phyloP scores from a whole-genome alignment of 2,797 vertebrate genomes.

The Meriones psammophilus region DNA sequence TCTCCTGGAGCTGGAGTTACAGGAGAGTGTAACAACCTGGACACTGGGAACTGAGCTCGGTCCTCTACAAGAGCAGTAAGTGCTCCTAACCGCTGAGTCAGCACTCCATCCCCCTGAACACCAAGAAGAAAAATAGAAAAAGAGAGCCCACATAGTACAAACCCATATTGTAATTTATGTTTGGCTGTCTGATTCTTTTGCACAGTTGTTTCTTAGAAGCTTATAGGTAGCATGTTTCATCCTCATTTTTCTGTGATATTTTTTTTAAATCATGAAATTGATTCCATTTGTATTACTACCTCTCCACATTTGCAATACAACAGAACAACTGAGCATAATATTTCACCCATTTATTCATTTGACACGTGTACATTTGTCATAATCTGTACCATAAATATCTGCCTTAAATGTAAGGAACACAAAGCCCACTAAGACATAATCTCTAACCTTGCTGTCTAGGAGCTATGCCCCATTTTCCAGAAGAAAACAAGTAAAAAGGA shows the following conservation, averaged over 20 bases:
- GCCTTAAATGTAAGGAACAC: not conserved
- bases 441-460: not conserved
- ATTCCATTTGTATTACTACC: conserved; percentile 24
- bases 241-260: not conserved
- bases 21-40: not conserved
- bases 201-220: not conserved
- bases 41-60: no score
- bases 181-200: not conserved
- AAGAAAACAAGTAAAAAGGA: conserved; percentile 1
- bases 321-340: not conserved
- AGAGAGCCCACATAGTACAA: not conserved
- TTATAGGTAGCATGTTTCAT: not conserved
- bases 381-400: not conserved
- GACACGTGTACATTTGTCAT: not conserved
- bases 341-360: not conserved
- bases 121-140: not conserved
- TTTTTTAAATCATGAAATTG: conserved; percentile 1
- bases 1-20: not conserved
- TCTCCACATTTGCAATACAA: not conserved
- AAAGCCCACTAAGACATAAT: not conserved
- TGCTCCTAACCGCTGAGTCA: not conserved
- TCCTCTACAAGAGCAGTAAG: no score
- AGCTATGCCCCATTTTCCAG: not conserved
- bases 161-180: not conserved
- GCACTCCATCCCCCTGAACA: not conserved